Percentiles rank a stretch among this genome's conserved stretches.
Evolutionary conservation across 2,888 invertebrate species (phyloP).

Genomic region (Pocota personata): DNA sequence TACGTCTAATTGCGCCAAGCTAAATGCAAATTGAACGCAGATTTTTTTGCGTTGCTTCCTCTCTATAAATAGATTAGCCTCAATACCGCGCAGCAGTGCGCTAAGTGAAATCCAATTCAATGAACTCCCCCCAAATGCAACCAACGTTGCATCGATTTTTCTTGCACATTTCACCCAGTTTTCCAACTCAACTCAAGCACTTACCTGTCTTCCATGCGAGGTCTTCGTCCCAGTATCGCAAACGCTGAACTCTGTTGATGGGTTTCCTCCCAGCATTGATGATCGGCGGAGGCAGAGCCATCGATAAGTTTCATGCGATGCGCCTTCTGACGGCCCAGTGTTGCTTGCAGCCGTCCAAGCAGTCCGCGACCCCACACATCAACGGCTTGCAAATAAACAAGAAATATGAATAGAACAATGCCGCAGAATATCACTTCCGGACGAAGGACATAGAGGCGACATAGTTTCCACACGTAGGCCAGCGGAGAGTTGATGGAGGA

Average conservation of each 20-base stretch:
- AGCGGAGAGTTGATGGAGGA: constrained; percentile 89
- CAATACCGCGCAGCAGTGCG: constrained; percentile 29
- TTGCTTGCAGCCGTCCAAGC: constrained; percentile 83
- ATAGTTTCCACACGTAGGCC: constrained; percentile 90
- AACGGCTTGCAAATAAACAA: constrained; percentile 92
- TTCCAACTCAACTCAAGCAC: constrained; percentile 44
- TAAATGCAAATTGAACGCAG: constrained; percentile 14
- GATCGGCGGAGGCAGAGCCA: constrained; percentile 81
- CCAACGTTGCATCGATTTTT: constrained; percentile 63
- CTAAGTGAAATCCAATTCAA: constrained; percentile 40
- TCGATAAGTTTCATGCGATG: constrained; percentile 77
- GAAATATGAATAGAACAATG: constrained; percentile 87
- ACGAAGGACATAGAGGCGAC: constrained; percentile 90
- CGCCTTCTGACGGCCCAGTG: constrained; percentile 79
- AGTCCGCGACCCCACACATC: constrained; percentile 92
- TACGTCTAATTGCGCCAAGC: constrained; percentile 14
- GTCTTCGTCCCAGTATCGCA: constrained; percentile 94
- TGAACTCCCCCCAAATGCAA: constrained; percentile 43
- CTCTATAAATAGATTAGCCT: constrained; percentile 66
- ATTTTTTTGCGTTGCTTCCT: constrained; percentile 11
- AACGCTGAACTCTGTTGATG: constrained; percentile 91
- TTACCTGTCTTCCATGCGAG: constrained; percentile 95
- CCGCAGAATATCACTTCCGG: constrained; percentile 91
- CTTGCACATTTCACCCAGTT: constrained; percentile 4
- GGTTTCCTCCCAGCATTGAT: constrained; percentile 90